Evolutionary conservation across 2,888 invertebrate genomes (phyloP).

Genomic region (Liodrosophila aerea): DNA sequence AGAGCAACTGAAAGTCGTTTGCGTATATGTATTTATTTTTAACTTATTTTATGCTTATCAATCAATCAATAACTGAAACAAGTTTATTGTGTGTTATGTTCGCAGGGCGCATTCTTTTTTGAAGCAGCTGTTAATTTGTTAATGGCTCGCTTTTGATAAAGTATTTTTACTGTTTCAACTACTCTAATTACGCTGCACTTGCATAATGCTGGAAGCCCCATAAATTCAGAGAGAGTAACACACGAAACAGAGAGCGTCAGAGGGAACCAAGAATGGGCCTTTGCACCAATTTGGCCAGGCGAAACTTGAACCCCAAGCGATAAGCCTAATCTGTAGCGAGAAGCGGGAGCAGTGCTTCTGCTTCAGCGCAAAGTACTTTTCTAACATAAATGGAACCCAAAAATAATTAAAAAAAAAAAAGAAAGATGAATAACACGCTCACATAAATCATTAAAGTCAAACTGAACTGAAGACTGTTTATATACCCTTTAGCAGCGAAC

Average conservation of each 20-base stretch:
- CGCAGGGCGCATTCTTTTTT: slow-evolving; percentile 2
- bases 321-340: slow-evolving; percentile 39
- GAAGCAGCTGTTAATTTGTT: slow-evolving; percentile 6
- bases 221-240: background rate
- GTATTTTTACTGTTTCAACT: slow-evolving; percentile 3
- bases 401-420: background rate
- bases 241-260: background rate
- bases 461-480: no score
- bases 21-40: background rate
- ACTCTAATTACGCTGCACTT: slow-evolving; percentile 25
- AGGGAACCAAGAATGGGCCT: background rate
- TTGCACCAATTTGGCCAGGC: slow-evolving; percentile 21
- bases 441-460: no score
- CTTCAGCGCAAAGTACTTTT: slow-evolving; percentile 33
- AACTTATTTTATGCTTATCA: slow-evolving; percentile 16
- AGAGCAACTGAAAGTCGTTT: background rate
- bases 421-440: background rate
- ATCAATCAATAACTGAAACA: slow-evolving; percentile 20
- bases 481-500: no score
- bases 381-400: background rate
- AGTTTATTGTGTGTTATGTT: slow-evolving; percentile 13
- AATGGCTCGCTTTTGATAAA: slow-evolving; percentile 7
- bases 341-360: slow-evolving; percentile 14
- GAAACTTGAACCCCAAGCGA: slow-evolving; percentile 49
- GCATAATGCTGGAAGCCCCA: slow-evolving; percentile 29